phyloP scores from a whole-genome alignment of 1,140 invertebrate genomes.

The Lepidurus arcticus region DNA sequence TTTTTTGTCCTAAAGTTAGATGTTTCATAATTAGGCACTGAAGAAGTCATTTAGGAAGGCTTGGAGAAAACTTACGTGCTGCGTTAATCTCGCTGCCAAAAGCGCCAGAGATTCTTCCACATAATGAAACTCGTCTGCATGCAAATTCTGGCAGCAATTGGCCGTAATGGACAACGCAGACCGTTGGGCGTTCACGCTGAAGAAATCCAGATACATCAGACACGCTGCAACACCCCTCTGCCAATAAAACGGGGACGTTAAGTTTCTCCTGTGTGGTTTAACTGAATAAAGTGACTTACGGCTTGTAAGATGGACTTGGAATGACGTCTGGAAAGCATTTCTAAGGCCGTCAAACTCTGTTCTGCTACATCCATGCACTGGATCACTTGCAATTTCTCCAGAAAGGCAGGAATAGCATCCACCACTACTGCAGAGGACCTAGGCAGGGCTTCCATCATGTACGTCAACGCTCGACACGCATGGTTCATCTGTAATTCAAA shows the following conservation, averaged over 20 bases:
- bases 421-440: constrained; percentile 92
- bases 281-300: constrained; percentile 50
- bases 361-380: constrained; percentile 99
- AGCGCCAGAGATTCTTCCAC: constrained; percentile 81
- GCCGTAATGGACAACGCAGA: constrained; percentile 91
- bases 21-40: neutral
- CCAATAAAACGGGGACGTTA: constrained; percentile 39
- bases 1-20: constrained; percentile 72
- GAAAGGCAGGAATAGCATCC: constrained; percentile 91
- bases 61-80: constrained; percentile 55
- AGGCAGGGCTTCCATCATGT: constrained; percentile 98
- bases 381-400: constrained; percentile 93
- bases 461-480: constrained; percentile 93
- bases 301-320: constrained; percentile 94
- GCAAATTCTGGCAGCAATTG: constrained; percentile 93
- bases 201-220: constrained; percentile 94
- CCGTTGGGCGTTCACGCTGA: constrained; percentile 91
- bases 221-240: constrained; percentile 90
- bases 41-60: neutral
- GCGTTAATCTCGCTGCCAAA: constrained; percentile 76
- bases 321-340: constrained; percentile 93
- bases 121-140: constrained; percentile 86
- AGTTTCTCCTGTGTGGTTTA: neutral
- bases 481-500: constrained; percentile 79
- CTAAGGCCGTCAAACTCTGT: constrained; percentile 89